Base-by-base conservation (phyloP, 1,140 invertebrate species). In the Drosophila ambigua region DNA sequence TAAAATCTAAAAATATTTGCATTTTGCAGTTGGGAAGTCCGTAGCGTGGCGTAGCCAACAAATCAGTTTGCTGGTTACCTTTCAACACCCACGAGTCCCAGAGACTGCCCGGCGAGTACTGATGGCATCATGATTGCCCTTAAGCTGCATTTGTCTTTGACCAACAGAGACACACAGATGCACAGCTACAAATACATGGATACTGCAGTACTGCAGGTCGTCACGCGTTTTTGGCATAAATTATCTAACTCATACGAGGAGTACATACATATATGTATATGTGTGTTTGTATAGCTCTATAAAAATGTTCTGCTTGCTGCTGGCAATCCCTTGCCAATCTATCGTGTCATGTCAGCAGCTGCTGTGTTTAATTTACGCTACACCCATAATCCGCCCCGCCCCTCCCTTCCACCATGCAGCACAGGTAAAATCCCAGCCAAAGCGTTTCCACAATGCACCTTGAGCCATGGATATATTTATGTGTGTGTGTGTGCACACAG, bases 221-320 rank as follows among this genome's bases (percentile, higher is more conserved):
- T 67, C 81, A 85, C 82, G 81, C 82, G 78, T 65, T 85, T 87
- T 67, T 58, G 80, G 82, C 83, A 87, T 85, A 87, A 85, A 85
- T 82, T 85, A 82, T 75, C 69, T 60, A 78, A 68, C 65, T 65
- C 77, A 81, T 58, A 66, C 49, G 48, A 31, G 51, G 39, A 48
- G 43, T 64, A 28, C 39, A 45, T 54, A 50, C 62, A 31, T 31
- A 61, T 57, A 61, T 45, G 49, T 5, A 8, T 8, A 0, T 31
- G 9, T 31, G 8, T 31, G 28, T 35, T n/a, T 24, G 48, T 28
- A 67, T 15, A 65, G 60, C 60, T 78, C 52, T 55, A 82, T 82
- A 82, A 82, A 82, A 82, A 77, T 52, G 23, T 5, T 4, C 28
- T 43, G 23, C 26, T 20, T 28, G 16, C 39, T 24, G 52, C 55